Evolutionary conservation across 2,797 vertebrate genomes (phyloP).

Genomic region (Falco biarmicus): DNA sequence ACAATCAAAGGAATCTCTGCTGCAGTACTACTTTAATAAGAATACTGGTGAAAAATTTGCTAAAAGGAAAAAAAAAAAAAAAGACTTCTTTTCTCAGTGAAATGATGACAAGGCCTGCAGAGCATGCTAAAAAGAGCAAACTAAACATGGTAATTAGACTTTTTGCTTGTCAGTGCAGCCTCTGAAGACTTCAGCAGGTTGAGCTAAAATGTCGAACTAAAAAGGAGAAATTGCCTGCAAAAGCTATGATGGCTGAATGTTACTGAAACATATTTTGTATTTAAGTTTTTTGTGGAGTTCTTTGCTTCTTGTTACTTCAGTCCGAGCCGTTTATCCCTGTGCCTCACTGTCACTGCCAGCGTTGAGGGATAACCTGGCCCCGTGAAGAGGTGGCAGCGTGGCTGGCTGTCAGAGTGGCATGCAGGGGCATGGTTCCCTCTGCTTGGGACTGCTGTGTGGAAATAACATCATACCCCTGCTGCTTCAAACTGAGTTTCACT

Average conservation of each 20-base stretch:
- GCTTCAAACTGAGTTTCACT: not conserved
- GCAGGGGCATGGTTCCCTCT: rapidly evolving
- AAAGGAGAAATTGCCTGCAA: not conserved
- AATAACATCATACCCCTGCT: not conserved
- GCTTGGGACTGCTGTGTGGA: rapidly evolving
- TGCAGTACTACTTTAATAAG: conserved; percentile 26
- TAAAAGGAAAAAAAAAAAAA: not conserved
- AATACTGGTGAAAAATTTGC: not conserved
- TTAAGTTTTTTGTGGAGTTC: not conserved
- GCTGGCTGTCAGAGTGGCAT: not conserved
- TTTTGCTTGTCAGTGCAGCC: conserved; percentile 48
- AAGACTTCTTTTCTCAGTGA: conserved; percentile 31
- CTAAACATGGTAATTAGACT: conserved; percentile 62
- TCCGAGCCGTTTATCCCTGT: not conserved
- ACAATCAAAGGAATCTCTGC: conserved; percentile 40
- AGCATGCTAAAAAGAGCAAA: conserved; percentile 58
- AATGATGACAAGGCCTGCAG: conserved; percentile 50
- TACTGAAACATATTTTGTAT: not conserved
- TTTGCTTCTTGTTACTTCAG: not conserved
- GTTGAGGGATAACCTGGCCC: not conserved
- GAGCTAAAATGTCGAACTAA: not conserved
- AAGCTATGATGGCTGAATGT: not conserved
- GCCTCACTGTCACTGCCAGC: rapidly evolving
- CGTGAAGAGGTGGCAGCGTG: rapidly evolving
- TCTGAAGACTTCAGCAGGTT: conserved; percentile 44